These are phyloP conservation scores for Conus canariensis DNA, from an alignment of 2,888 invertebrate genomes.

Conservation along the genomic window DNA sequence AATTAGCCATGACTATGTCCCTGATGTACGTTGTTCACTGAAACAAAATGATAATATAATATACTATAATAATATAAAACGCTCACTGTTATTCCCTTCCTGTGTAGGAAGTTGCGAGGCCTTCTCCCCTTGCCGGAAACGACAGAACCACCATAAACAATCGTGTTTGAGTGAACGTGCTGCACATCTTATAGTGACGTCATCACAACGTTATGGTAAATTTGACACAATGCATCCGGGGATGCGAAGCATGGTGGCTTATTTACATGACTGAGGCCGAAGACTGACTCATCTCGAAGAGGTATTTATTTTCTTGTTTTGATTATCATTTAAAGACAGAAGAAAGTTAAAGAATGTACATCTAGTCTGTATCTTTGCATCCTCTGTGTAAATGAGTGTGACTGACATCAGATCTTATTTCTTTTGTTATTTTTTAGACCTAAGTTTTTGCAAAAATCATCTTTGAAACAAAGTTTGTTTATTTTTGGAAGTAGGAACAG, in stretches of 20 bases:
- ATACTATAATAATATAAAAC: too few relatives aligned
- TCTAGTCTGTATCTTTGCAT: too few relatives aligned
- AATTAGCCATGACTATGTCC: too few relatives aligned
- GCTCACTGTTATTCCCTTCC: neutral
- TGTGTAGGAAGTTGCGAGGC: constrained; percentile 30
- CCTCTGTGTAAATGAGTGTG: neutral
- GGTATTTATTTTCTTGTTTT: neutral
- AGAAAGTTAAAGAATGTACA: too few relatives aligned
- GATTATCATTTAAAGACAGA: too few relatives aligned
- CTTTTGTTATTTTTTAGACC: too few relatives aligned
- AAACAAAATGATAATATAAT: too few relatives aligned
- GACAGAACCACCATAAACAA: constrained; percentile 16
- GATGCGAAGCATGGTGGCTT: constrained; percentile 43
- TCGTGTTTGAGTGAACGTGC: neutral
- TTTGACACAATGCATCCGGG: constrained; percentile 43
- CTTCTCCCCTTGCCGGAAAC: constrained; percentile 31
- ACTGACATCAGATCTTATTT: neutral
- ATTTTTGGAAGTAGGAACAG: too few relatives aligned
- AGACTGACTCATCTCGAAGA: neutral
- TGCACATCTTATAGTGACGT: constrained; percentile 36
- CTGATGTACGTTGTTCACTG: too few relatives aligned
- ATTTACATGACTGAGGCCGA: constrained; percentile 44
- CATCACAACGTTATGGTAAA: constrained; percentile 34
- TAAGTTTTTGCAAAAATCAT: too few relatives aligned
- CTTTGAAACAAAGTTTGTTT: too few relatives aligned